Base-by-base conservation (phyloP, 2,888 invertebrate species). In the Ectemnius lituratus region DNA sequence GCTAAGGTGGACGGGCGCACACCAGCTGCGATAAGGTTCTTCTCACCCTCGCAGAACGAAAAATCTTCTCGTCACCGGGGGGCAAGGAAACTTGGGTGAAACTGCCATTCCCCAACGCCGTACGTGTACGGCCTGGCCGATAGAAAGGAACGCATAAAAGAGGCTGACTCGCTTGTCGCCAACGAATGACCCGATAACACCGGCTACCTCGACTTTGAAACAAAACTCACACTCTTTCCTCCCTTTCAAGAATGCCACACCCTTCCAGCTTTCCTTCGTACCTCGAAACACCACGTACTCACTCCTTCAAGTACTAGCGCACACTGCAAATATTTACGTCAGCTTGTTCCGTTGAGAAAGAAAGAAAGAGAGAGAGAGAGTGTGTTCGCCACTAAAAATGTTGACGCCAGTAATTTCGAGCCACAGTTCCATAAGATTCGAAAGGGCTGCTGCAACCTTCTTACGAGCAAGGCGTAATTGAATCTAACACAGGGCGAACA, bases 21-120 rank as follows among this genome's bases (percentile, higher is more conserved):
- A 16, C 14, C 23, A 14, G 8, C 28, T 62, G 20, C 75, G 81
- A 81, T 82, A 79, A 75, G 73, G 70, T 62, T 72, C 73, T 76
- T 65, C 78, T 78, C 79, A 83, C 80, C 81, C 79, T 23, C 62
- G 37, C 6, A 37, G 37, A 11, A 45, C 56, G 81, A 83, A 83
- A 78, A 79, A 82, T 82, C 83, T 80, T 11, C 65, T 75, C 72
- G 61, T 62, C 72, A 60, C 65, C 37, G 37, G 37, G 37, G 37
- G 37, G 76, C 23, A 62, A 71, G 71, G 78, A 81, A 82, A 84
- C 67, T 84, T 73, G 18, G 68, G 52, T 69, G 64, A 70, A 84
- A 83, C 79, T 84, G 76, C 81, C 82, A 79, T 83, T 81, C 67
- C 73, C 78, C 70, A 74, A 71, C 76, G 70, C 76, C 73, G 81